Percentiles rank a stretch among this genome's conserved stretches.
Conservation (phyloP, 1,140 invertebrate genomes). For the Pseudomyrmex cubaensis region DNA sequence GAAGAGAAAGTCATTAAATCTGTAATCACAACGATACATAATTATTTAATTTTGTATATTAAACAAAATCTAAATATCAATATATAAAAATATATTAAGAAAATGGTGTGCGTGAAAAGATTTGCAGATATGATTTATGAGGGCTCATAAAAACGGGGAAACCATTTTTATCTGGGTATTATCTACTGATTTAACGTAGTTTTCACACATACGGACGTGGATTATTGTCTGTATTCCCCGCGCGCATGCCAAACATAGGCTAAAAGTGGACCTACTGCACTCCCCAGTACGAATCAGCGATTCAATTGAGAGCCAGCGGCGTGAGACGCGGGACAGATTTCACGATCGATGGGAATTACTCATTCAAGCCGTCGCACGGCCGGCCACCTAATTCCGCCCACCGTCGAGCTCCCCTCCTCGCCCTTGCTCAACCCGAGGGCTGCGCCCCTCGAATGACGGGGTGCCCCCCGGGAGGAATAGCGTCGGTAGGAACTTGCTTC, state of each 20-base stretch:
- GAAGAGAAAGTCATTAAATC: neutral
- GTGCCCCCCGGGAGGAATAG: neutral
- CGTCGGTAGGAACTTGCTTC: constrained; percentile 15
- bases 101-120: constrained; percentile 7
- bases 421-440: neutral
- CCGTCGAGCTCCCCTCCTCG: constrained; percentile 3
- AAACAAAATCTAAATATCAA: too few species aligned
- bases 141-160: neutral
- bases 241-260: neutral
- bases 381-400: constrained; percentile 63
- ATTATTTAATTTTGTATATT: too few species aligned
- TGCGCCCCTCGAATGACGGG: constrained; percentile 25
- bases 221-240: constrained; percentile 14
- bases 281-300: constrained; percentile 21
- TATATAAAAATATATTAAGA: too few species aligned
- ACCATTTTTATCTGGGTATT: constrained; percentile 33
- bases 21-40: too few species aligned
- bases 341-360: constrained; percentile 66
- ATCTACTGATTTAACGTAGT: constrained; percentile 10
- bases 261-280: constrained; percentile 20
- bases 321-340: constrained; percentile 63
- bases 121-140: neutral
- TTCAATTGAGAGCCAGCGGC: constrained; percentile 46
- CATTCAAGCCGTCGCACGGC: constrained; percentile 56
- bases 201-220: neutral